These are phyloP conservation scores for Morpho helenor DNA, from an alignment of 2,888 invertebrate genomes.

Conservation along the genomic window DNA sequence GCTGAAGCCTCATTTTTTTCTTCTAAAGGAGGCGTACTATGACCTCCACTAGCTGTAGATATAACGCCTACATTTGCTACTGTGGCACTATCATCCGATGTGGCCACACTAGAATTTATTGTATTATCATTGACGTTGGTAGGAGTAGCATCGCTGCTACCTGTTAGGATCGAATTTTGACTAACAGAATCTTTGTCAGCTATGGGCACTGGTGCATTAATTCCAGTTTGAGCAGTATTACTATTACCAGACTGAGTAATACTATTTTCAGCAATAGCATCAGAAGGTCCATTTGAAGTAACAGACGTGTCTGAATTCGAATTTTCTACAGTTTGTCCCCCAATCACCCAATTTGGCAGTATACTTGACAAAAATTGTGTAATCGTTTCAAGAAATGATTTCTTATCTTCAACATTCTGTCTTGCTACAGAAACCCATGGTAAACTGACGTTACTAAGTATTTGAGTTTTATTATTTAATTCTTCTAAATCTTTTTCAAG, in stretches of 20 bases:
- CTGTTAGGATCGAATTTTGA: not conserved
- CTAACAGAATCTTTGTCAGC: not conserved
- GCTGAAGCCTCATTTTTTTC: not conserved
- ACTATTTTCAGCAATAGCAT: not conserved
- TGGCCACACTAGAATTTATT: not conserved
- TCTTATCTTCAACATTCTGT: conserved; percentile 51
- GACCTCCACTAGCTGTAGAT: not conserved
- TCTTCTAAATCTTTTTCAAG: conserved; percentile 56
- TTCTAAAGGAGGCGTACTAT: not conserved
- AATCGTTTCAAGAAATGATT: conserved; percentile 49
- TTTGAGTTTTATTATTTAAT: conserved; percentile 53
- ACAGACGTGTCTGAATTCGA: not conserved
- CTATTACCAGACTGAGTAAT: conserved; percentile 1
- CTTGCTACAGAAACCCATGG: conserved; percentile 49
- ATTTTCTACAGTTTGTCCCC: conserved; percentile 7
- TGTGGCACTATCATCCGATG: not conserved
- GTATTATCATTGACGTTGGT: not conserved
- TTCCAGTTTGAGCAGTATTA: not conserved
- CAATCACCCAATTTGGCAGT: conserved; percentile 29
- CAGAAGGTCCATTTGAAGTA: not conserved
- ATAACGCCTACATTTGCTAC: not conserved
- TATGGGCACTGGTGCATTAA: not conserved
- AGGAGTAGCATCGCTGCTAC: not conserved
- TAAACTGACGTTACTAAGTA: conserved; percentile 47
- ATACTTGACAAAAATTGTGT: conserved; percentile 51